These are phyloP conservation scores for Plectrocnemia conspersa DNA, from an alignment of 1,140 invertebrate species.

Conservation along the genomic window DNA sequence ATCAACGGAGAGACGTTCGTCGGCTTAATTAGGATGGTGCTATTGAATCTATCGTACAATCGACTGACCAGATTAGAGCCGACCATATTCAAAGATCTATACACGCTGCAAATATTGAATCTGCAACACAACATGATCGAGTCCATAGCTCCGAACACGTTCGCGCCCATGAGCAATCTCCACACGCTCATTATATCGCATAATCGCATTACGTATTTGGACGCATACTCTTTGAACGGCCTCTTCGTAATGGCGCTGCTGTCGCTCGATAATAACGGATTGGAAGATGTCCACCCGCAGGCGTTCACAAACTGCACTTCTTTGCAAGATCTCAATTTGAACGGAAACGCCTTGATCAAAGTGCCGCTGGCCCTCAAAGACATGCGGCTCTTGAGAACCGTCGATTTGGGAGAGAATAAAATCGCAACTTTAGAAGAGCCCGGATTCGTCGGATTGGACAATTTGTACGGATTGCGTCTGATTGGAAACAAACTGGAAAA, in stretches of 20 bases:
- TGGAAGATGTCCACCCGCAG: conserved; percentile 70
- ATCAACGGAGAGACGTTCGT: conserved; percentile 77
- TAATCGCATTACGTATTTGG: conserved; percentile 72
- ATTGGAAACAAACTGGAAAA: conserved; percentile 86
- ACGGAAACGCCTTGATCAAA: conserved; percentile 73
- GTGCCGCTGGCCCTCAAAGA: conserved; percentile 73
- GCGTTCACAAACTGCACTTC: conserved; percentile 77
- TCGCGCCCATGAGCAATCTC: conserved; percentile 77
- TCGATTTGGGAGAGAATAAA: conserved; percentile 81
- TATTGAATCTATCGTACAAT: conserved; percentile 83
- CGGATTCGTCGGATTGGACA: conserved; percentile 74
- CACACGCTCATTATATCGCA: conserved; percentile 75
- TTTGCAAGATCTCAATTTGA: conserved; percentile 81
- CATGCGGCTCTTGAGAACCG: conserved; percentile 68
- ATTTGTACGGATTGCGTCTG: conserved; percentile 74
- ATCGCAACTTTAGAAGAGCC: conserved; percentile 72
- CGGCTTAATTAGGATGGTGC: conserved; percentile 78
- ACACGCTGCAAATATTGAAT: conserved; percentile 77
- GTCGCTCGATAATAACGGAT: conserved; percentile 73
- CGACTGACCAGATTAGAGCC: conserved; percentile 74
- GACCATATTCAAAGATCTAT: conserved; percentile 73
- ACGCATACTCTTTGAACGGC: conserved; percentile 72
- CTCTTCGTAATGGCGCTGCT: conserved; percentile 72
- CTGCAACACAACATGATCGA: conserved; percentile 75
- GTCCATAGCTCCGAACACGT: conserved; percentile 72